phyloP scores from a whole-genome alignment of 2,797 vertebrate species.

The Cyclura pinguis region DNA sequence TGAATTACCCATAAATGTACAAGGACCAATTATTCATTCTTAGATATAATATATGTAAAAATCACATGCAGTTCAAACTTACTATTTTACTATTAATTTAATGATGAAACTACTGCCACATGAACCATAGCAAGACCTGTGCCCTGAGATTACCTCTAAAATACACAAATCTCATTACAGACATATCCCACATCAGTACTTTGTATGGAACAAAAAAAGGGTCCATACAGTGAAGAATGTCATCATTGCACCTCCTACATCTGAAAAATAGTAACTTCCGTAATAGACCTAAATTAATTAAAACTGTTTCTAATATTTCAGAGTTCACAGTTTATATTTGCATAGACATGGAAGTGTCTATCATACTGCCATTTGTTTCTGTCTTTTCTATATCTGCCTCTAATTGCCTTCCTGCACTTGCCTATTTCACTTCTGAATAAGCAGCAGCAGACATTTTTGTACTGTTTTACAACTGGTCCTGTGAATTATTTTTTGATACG shows the following conservation, averaged over 20 bases:
- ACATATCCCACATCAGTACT: slow-evolving; percentile 15
- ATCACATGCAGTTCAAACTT: neutral
- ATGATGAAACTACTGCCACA: neutral
- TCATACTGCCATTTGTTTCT: slow-evolving; percentile 23
- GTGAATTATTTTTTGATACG: neutral
- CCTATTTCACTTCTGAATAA: neutral
- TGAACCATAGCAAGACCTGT: neutral
- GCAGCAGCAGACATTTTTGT: neutral
- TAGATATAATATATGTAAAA: neutral
- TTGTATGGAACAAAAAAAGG: neutral
- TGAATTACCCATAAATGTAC: neutral
- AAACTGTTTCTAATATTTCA: slow-evolving; percentile 10
- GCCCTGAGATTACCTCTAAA: neutral
- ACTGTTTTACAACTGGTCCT: neutral
- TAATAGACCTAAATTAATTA: neutral
- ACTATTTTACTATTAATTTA: neutral
- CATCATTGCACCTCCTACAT: neutral
- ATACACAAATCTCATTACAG: neutral
- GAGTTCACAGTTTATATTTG: slow-evolving; percentile 6
- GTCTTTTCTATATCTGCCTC: slow-evolving; percentile 12
- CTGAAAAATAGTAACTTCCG: slow-evolving; percentile 1
- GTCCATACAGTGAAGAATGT: neutral
- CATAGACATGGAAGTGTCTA: slow-evolving; percentile 21
- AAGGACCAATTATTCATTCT: neutral
- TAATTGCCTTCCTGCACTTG: slow-evolving; percentile 26